Percentiles rank a stretch among this genome's conserved stretches.
Conservation (phyloP, 2,797 vertebrate genomes). For the Caiman crocodilus region DNA sequence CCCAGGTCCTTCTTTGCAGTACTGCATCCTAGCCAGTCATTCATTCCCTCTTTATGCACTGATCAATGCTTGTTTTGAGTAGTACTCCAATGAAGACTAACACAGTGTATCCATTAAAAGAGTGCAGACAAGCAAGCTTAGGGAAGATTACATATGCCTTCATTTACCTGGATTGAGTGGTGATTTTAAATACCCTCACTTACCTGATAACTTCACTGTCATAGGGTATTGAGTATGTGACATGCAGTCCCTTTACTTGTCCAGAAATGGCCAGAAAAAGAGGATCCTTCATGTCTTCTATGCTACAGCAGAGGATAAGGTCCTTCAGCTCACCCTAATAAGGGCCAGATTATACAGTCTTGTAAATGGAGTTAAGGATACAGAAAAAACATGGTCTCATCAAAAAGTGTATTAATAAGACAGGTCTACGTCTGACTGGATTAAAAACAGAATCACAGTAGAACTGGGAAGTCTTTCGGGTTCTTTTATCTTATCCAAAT, state of each 20-base stretch:
- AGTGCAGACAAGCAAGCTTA: background rate
- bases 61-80: too few relatives aligned
- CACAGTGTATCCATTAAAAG: background rate
- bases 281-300: constrained; percentile 87
- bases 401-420: background rate
- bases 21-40: too few relatives aligned
- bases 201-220: constrained; percentile 48
- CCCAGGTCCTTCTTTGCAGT: too few relatives aligned
- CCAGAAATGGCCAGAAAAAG: constrained; percentile 85
- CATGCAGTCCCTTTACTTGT: constrained; percentile 83
- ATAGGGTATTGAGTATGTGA: constrained; percentile 82
- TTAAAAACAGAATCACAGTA: background rate
- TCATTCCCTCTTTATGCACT: too few relatives aligned
- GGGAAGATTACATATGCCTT: too few relatives aligned
- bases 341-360: background rate
- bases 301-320: constrained; percentile 84
- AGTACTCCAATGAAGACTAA: background rate
- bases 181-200: background rate
- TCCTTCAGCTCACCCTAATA: constrained; percentile 85
- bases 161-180: background rate
- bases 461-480: background rate
- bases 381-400: background rate
- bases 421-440: background rate
- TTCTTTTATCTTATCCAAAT: background rate
- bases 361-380: background rate